Percentiles rank a stretch among this genome's conserved stretches.
These are phyloP conservation scores for Aegotheles bennettii DNA, from an alignment of 2,113 vertebrate genomes.

Conservation along the genomic window DNA sequence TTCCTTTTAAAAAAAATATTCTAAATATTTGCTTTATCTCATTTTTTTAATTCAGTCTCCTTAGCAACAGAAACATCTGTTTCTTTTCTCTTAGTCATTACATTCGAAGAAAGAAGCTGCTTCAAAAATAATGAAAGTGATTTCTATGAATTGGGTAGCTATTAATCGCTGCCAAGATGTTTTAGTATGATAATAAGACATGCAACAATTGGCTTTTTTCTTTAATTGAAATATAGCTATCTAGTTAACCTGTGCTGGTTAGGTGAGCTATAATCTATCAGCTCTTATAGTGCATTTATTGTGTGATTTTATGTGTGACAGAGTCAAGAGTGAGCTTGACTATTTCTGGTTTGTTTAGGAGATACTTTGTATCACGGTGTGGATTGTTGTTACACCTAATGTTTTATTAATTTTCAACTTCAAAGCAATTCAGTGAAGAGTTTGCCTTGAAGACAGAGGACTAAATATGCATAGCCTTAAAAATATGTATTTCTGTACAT, in stretches of 20 bases:
- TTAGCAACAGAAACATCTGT: conserved; percentile 79
- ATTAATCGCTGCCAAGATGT: conserved; percentile 77
- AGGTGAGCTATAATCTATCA: conserved; percentile 56
- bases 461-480: background rate
- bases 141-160: conserved; percentile 72
- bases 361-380: conserved; percentile 21
- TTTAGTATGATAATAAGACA: conserved; percentile 71
- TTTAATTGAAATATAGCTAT: conserved; percentile 64
- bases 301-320: conserved; percentile 31
- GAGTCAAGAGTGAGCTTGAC: conserved; percentile 55
- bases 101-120: conserved; percentile 73
- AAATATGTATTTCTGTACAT: background rate
- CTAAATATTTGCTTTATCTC: conserved; percentile 71
- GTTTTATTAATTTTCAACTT: conserved; percentile 51
- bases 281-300: background rate
- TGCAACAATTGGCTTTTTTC: conserved; percentile 70
- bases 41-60: conserved; percentile 57
- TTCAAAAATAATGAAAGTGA: conserved; percentile 76
- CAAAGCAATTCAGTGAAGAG: background rate
- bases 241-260: conserved; percentile 62
- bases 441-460: conserved; percentile 36
- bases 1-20: conserved; percentile 43
- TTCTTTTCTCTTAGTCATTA: conserved; percentile 78
- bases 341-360: conserved; percentile 62
- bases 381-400: conserved; percentile 53